These are phyloP conservation scores for Pantelozetes paolii DNA, from an alignment of 2,888 invertebrate species.

Conservation along the genomic window DNA sequence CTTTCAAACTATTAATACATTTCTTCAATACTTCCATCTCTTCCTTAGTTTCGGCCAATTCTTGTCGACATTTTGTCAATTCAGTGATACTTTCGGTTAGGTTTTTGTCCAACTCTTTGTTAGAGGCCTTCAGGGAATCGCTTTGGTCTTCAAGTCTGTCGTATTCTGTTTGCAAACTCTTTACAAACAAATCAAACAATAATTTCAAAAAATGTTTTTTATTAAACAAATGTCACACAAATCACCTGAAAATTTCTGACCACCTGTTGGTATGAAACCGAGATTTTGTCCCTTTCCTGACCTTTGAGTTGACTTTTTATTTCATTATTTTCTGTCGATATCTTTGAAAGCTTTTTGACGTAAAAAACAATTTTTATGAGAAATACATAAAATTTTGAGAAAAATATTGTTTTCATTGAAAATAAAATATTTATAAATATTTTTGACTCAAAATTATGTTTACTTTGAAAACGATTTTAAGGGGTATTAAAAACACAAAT, in stretches of 20 bases:
- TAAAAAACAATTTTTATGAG: not conserved
- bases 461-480: too few relatives aligned
- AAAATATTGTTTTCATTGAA: too few relatives aligned
- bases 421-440: too few relatives aligned
- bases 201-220: not conserved
- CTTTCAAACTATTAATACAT: not conserved
- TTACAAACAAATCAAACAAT: not conserved
- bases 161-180: conserved; percentile 32
- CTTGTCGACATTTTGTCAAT: conserved; percentile 30
- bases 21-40: conserved; percentile 20
- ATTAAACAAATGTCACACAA: not conserved
- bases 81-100: conserved; percentile 19
- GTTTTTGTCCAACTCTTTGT: conserved; percentile 36
- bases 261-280: conserved; percentile 28
- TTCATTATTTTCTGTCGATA: conserved; percentile 2
- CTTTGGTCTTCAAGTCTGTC: conserved; percentile 42
- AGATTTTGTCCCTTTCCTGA: conserved; percentile 23
- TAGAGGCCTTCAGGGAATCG: conserved; percentile 21
- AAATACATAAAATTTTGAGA: not conserved
- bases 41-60: conserved; percentile 28
- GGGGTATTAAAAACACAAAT: too few relatives aligned
- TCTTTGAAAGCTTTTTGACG: not conserved
- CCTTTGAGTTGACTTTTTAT: not conserved
- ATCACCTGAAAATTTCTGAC: conserved; percentile 40
- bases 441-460: too few relatives aligned